Evolutionary conservation across 2,888 invertebrate genomes (phyloP), one percentile per base, ranked within the genome.

Genomic region (Lathronympha strigana): DNA sequence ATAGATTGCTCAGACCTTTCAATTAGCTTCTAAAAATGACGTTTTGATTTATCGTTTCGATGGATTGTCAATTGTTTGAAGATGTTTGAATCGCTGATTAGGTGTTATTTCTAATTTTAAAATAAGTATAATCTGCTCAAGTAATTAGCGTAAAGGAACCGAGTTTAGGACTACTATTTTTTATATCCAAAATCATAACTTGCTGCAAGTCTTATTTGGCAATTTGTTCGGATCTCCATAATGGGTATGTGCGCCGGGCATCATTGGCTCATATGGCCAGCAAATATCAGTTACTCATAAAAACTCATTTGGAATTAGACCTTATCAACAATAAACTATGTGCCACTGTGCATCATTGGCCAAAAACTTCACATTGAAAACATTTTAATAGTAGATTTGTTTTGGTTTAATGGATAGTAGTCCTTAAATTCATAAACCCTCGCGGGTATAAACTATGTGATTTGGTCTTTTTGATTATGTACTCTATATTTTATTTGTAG

Each of bases 401-500:
- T 2, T 13, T n/a, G 36, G 1, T 9, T 15, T 47, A 45, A 21
- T 31, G 40, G 21, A 31, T 55, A 28, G 43, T 43, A 45, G 55
- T 49, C 5, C 3, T 11, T 28, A 36, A 25, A 13, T n/a, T 28
- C 5, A 50, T 31, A 31, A 31, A 21, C 21, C 36, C 21, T 25
- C 3, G 15, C 28, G 31, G 63, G 49, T 57, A 21, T 25, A 57
- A 33, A 50, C 28, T 53, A 62, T 36, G 57, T 43, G 50, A 63
- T 57, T 58, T 40, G 25, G 40, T 58, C 0, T 40, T 64, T 43
- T 43, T 61, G 49, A 40, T 55, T 54, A 31, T 53, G 36, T 53
- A 53, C 38, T 66, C 66, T 36, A 64, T 66, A 55, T 49, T 57
- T 55, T 55, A 62, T 57, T 43, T 53, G 33, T 51, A 63, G 55